Percentiles rank a stretch among this genome's conserved stretches.
Evolutionary conservation across 2,113 vertebrate species (phyloP).

Genomic region (Neotragus moschatus): DNA sequence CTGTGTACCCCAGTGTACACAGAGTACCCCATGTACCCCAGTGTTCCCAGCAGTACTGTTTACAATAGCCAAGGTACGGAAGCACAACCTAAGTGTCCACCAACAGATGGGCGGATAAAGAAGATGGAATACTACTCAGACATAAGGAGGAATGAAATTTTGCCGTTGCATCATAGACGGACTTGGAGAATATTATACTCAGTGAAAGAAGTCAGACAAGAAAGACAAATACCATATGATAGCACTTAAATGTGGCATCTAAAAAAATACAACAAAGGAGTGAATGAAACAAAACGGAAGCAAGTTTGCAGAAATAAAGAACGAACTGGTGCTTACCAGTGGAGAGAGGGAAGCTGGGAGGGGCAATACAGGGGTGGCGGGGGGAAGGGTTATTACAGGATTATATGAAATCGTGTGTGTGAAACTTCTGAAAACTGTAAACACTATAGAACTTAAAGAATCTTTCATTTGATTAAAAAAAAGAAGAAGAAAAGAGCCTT

Average conservation of each 20-base stretch:
- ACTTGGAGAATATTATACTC: not conserved
- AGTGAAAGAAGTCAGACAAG: not conserved
- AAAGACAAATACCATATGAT: not conserved
- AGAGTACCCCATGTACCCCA: not conserved
- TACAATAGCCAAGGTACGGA: not conserved
- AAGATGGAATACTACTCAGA: not conserved
- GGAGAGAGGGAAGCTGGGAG: not conserved
- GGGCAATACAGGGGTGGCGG: not conserved
- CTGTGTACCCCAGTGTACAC: not conserved
- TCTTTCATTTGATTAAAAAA: not conserved
- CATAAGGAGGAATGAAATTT: not conserved
- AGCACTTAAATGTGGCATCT: not conserved
- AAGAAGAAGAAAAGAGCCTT: not conserved
- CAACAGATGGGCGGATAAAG: not conserved
- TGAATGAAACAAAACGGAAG: not conserved
- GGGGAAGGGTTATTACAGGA: fast-evolving
- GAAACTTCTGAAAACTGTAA: not conserved
- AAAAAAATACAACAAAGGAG: not conserved
- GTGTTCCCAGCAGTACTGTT: not conserved
- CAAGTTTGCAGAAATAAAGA: not conserved
- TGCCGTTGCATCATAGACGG: not conserved
- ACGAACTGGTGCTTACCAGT: not conserved
- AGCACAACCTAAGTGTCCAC: not conserved
- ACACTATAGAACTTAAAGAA: not conserved
- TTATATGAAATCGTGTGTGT: not conserved